phyloP scores from a whole-genome alignment of 2,888 invertebrate species.

The Melanophora roralis region DNA sequence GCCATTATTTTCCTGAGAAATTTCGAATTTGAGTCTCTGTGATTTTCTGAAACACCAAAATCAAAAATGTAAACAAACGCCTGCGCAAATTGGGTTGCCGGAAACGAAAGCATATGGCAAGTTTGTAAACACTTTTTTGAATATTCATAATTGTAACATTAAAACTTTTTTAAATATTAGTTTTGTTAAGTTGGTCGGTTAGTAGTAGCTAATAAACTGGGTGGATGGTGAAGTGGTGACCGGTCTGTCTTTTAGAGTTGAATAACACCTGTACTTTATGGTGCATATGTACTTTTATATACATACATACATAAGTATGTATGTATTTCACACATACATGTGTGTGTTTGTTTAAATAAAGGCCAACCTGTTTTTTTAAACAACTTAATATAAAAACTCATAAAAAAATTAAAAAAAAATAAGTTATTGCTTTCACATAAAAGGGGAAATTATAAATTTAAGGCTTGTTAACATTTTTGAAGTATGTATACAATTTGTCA shows the following conservation, averaged over 20 bases:
- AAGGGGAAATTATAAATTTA: too few relatives aligned
- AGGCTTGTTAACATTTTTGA: too few relatives aligned
- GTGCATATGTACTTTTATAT: background rate
- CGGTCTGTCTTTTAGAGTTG: background rate
- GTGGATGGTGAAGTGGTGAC: background rate
- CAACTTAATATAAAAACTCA: too few relatives aligned
- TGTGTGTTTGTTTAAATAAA: too few relatives aligned
- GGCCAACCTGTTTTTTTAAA: too few relatives aligned
- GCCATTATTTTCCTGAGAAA: conserved; percentile 43
- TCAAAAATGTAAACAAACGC: conserved; percentile 48
- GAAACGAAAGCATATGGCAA: conserved; percentile 49
- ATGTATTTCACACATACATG: too few relatives aligned
- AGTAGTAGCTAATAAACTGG: background rate
- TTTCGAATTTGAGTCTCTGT: background rate
- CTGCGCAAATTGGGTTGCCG: conserved; percentile 47
- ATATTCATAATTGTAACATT: conserved; percentile 37
- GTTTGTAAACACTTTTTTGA: conserved; percentile 11
- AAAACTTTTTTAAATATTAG: background rate
- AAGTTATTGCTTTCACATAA: too few relatives aligned
- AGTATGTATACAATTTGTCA: too few relatives aligned
- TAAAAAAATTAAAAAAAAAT: too few relatives aligned
- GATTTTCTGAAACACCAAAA: conserved; percentile 34
- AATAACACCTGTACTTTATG: conserved; percentile 17
- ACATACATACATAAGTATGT: background rate
- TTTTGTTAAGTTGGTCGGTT: background rate